Conservation (phyloP, 1,140 invertebrate species). For the Metopolophium dirhodum region DNA sequence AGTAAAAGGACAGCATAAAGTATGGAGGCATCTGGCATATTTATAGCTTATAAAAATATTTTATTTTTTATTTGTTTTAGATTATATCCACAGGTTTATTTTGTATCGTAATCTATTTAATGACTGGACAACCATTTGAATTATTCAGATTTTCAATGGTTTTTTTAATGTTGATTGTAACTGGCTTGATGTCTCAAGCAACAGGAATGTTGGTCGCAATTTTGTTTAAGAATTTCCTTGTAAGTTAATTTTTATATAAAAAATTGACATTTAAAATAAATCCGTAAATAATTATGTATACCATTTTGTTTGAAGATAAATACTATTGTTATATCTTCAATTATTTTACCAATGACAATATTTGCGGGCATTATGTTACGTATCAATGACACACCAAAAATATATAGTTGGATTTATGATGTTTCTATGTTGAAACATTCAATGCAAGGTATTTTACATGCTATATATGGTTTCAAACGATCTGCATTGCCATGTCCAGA, state of each 20-base stretch:
- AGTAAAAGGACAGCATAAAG: too few species aligned
- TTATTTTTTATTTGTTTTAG: constrained; percentile 21
- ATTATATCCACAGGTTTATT: constrained; percentile 25
- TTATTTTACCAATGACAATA: constrained; percentile 83
- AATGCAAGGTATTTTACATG: constrained; percentile 73
- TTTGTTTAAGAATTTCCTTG: constrained; percentile 67
- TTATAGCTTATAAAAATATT: not conserved
- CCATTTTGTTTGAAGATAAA: constrained; percentile 26
- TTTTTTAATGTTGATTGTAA: constrained; percentile 83
- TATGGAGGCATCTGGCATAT: too few species aligned
- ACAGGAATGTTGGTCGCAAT: constrained; percentile 92
- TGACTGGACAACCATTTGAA: constrained; percentile 73
- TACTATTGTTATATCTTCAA: constrained; percentile 62
- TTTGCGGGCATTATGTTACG: constrained; percentile 91
- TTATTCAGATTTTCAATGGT: constrained; percentile 86
- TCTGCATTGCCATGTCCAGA: constrained; percentile 70
- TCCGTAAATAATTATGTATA: not conserved
- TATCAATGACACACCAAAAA: constrained; percentile 79
- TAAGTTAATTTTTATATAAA: constrained; percentile 16
- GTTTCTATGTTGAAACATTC: constrained; percentile 81
- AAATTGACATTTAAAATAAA: not conserved
- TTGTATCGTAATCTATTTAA: constrained; percentile 31
- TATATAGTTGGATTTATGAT: constrained; percentile 85
- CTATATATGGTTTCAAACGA: constrained; percentile 76
- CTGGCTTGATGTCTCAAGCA: constrained; percentile 89